phyloP scores from a whole-genome alignment of 2,113 vertebrate genomes.

The Labeo rohita region DNA sequence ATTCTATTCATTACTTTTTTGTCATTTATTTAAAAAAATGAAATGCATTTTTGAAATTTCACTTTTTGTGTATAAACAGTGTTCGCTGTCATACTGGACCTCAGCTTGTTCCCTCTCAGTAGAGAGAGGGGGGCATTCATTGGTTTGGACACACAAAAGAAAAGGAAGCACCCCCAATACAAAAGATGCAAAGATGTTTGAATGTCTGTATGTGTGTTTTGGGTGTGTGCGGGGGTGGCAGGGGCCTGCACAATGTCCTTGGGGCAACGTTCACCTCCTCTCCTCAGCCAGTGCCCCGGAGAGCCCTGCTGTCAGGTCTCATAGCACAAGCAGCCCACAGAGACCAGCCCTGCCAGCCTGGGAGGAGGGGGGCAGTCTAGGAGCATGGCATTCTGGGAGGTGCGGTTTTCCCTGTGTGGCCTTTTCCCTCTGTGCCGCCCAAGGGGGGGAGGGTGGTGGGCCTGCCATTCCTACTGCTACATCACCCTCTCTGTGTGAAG shows the following conservation, averaged over 20 bases:
- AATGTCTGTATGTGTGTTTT: neutral
- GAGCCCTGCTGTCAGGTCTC: conserved; percentile 80
- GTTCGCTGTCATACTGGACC: neutral
- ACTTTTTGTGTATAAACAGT: neutral
- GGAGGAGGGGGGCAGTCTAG: conserved; percentile 73
- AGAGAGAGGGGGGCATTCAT: neutral
- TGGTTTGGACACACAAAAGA: neutral
- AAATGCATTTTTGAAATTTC: neutral
- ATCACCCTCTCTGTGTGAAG: conserved; percentile 66
- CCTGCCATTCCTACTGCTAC: conserved; percentile 30
- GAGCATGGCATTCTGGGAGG: conserved; percentile 78
- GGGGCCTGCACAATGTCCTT: conserved; percentile 38
- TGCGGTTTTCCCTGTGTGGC: conserved; percentile 72
- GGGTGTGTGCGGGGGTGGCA: conserved; percentile 11
- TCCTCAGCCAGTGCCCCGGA: conserved; percentile 68
- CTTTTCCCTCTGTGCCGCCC: conserved; percentile 75
- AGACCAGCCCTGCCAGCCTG: conserved; percentile 71
- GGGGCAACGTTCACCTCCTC: conserved; percentile 59
- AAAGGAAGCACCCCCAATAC: neutral
- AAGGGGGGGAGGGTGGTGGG: conserved; percentile 56
- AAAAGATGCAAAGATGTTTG: conserved; percentile 1
- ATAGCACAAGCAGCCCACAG: conserved; percentile 64
- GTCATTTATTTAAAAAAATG: neutral
- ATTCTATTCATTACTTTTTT: neutral
- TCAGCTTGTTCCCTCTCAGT: neutral